phyloP scores from a whole-genome alignment of 2,888 invertebrate genomes.

The Ecdyonurus torrentis region DNA sequence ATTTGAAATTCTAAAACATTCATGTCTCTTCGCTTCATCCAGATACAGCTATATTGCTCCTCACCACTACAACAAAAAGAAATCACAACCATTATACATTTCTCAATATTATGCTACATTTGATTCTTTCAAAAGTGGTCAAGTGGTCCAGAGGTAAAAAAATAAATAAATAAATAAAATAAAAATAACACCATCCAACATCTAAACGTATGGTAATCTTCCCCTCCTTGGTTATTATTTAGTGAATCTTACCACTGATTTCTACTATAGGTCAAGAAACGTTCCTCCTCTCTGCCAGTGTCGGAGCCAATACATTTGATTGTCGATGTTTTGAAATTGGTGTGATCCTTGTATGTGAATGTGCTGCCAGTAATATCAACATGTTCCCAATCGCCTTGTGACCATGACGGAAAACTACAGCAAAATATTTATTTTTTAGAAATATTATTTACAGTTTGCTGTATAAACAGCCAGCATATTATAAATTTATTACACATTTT shows the following conservation, averaged over 20 bases:
- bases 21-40: constrained; percentile 37
- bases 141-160: no score
- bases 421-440: no score
- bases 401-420: constrained; percentile 44
- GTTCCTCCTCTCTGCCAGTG: constrained; percentile 22
- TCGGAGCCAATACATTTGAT: constrained; percentile 30
- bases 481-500: no score
- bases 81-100: no score
- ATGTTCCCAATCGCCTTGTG: constrained; percentile 44
- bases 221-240: neutral
- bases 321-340: constrained; percentile 33
- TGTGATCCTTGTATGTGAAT: constrained; percentile 30
- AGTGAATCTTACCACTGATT: constrained; percentile 32
- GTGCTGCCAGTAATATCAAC: constrained; percentile 29
- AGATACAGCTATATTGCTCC: constrained; percentile 39
- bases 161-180: neutral
- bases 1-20: constrained; percentile 43
- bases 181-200: neutral
- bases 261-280: constrained; percentile 32
- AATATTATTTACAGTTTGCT: no score
- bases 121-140: no score
- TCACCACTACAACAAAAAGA: constrained; percentile 38
- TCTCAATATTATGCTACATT: no score
- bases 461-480: no score
- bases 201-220: neutral